phyloP scores from a whole-genome alignment of 2,113 vertebrate species.

The Platichthys flesus region DNA sequence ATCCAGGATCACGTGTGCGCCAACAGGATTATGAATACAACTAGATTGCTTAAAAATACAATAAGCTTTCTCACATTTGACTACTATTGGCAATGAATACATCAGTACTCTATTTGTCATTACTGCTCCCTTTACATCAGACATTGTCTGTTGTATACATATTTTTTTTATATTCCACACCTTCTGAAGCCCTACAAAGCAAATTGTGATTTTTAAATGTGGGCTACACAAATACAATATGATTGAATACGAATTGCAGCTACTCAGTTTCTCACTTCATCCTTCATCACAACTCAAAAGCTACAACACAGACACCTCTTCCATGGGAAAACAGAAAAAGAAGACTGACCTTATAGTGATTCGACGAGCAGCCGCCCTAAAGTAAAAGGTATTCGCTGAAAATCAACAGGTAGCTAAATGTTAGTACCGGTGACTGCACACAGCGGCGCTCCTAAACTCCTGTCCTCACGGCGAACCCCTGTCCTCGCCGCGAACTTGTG shows the following conservation, averaged over 20 bases:
- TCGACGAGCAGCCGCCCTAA: not conserved
- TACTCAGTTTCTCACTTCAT: not conserved
- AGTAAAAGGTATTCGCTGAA: not conserved
- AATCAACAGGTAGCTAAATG: not conserved
- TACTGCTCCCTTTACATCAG: too few relatives aligned
- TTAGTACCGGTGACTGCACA: not conserved
- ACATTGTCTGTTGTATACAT: too few relatives aligned
- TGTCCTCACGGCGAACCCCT: not conserved
- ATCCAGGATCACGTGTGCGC: too few relatives aligned
- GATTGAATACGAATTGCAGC: not conserved
- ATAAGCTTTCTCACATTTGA: too few relatives aligned
- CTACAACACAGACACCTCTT: not conserved
- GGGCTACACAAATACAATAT: too few relatives aligned
- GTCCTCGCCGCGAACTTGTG: not conserved
- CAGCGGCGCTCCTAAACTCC: not conserved
- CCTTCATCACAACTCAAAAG: not conserved
- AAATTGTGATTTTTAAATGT: too few relatives aligned
- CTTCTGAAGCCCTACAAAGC: too few relatives aligned
- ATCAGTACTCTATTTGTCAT: too few relatives aligned
- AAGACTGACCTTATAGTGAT: not conserved
- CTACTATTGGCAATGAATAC: too few relatives aligned
- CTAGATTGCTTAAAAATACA: too few relatives aligned
- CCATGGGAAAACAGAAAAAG: not conserved
- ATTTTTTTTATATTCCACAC: too few relatives aligned
- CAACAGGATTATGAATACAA: too few relatives aligned